Conservation (phyloP, 1,140 invertebrate genomes). For the Ceratitis capitata region DNA sequence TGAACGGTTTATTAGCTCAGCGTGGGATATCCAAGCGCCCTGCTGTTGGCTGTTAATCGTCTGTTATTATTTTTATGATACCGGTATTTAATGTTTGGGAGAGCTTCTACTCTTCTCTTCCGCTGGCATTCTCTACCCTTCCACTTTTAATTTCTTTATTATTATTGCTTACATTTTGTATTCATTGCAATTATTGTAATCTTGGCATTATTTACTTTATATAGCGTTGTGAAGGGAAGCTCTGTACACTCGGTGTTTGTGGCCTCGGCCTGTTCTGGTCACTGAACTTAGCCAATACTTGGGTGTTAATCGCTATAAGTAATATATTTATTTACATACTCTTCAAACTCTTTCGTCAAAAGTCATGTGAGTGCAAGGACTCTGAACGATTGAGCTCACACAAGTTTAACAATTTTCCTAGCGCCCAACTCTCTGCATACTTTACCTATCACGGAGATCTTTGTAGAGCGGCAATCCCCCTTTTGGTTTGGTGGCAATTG, state of each 20-base stretch:
- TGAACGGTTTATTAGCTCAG: background rate
- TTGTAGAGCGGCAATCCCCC: no score
- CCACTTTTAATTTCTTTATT: background rate
- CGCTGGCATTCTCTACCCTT: no score
- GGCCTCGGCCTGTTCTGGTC: background rate
- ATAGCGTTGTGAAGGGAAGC: no score
- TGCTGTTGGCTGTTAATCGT: background rate
- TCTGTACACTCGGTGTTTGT: background rate
- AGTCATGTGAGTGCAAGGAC: no score
- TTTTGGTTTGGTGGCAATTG: no score
- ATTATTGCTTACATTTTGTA: background rate
- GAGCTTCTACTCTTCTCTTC: background rate
- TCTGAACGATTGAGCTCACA: no score
- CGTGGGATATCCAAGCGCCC: background rate
- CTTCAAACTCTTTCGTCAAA: background rate
- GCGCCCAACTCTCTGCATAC: no score
- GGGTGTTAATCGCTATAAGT: background rate
- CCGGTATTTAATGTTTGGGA: background rate
- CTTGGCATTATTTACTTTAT: background rate
- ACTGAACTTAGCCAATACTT: background rate
- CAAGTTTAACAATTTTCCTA: no score
- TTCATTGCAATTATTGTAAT: background rate
- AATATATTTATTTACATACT: background rate
- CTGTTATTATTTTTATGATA: background rate
- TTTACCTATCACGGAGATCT: no score